phyloP scores from a whole-genome alignment of 2,113 vertebrate species.

The Chloroceryle aenea region DNA sequence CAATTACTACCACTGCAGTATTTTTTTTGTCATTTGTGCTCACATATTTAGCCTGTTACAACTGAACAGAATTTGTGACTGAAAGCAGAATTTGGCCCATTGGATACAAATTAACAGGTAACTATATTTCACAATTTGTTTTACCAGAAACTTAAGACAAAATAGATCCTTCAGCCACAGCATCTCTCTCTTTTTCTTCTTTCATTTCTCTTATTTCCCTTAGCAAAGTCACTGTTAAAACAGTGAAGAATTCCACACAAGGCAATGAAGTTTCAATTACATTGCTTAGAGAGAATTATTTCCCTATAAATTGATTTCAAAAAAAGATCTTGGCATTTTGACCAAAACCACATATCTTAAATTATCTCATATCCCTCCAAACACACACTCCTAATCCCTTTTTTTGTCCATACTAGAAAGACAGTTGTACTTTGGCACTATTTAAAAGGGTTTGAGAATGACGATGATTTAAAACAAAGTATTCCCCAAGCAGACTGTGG shows the following conservation, averaged over 20 bases:
- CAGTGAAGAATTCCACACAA: slow-evolving; percentile 29
- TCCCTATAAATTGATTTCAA: slow-evolving; percentile 52
- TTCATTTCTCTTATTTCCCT: background rate
- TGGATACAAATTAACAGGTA: background rate
- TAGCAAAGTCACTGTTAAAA: background rate
- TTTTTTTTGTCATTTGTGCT: background rate
- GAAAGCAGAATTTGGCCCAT: background rate
- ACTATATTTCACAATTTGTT: background rate
- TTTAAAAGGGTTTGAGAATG: slow-evolving; percentile 57
- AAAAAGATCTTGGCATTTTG: slow-evolving; percentile 47
- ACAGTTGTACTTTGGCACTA: slow-evolving; percentile 39
- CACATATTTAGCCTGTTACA: background rate
- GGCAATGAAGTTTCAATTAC: slow-evolving; percentile 18
- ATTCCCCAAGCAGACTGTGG: slow-evolving; percentile 36
- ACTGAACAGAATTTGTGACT: background rate
- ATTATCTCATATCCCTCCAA: slow-evolving; percentile 41
- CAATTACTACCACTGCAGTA: fast-evolving
- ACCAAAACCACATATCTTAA: slow-evolving; percentile 58
- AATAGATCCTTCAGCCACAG: background rate
- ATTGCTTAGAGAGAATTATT: slow-evolving; percentile 45
- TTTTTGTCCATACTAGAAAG: slow-evolving; percentile 51
- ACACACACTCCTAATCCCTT: slow-evolving; percentile 41
- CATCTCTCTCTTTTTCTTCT: background rate
- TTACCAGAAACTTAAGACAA: background rate
- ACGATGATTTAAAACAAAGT: slow-evolving; percentile 56